Evolutionary conservation across 1,140 invertebrate species (phyloP), one percentile per base, ranked within the genome.

Genomic region (Calosoma granatense): DNA sequence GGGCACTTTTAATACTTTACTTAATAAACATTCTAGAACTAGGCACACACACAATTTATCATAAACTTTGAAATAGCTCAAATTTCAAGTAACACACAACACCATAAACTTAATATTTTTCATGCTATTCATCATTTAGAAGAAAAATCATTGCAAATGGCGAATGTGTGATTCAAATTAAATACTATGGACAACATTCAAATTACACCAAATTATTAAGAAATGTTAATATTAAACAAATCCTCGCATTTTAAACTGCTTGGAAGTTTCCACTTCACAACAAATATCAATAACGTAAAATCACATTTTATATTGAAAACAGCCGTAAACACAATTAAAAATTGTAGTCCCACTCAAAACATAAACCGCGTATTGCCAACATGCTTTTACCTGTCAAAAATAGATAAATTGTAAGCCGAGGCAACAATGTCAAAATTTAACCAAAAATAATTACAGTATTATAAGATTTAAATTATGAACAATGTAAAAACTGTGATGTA

Each of bases 311-410:
- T 17, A 47, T 17, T 47, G 9, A 47, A 47, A 47, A 12, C 41
- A 12, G 26, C 9, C 15, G 17, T 47, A 47, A 47, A 47, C 41
- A 47, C 41, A 47, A 9, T 47, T 17, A 47, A 47, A 47, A 47
- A 47, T 47, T 47, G 41, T 47, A 47, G 41, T 47, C 41, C 41
- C 41, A 47, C 41, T 47, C 41, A 47, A 47, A 47, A 47, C 41
- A 47, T 17, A 11, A 17, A 17, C 15, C 15, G 15, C 41, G 17
- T 47, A 47, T 47, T 47, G 41, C 41, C 41, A 47, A 47, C 41
- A 17, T 47, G 41, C 41, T 9, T 30, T 30, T 47, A 47, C 17
- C 41, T 47, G 41, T 47, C 41, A 47, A 47, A 12, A 17, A 47
- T 47, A 47, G 26, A 30, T 30, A 30, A 30, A 30, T 30, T 6